Evolutionary conservation across 2,797 vertebrate species (phyloP).

Genomic region (Heteromormyrus szaboi): DNA sequence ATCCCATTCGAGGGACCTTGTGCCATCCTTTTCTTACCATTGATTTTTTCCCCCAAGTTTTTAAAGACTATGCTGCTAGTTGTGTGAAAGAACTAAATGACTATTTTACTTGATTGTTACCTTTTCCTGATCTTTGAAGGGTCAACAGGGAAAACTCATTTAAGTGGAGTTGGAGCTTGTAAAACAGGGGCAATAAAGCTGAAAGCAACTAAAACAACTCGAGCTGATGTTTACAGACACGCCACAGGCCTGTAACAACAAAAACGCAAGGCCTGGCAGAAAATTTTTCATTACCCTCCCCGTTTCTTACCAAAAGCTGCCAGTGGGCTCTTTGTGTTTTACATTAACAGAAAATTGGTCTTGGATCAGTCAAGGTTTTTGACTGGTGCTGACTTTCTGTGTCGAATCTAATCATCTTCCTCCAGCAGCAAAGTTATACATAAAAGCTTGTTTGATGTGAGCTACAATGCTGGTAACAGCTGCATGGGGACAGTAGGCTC

Average conservation of each 20-base stretch:
- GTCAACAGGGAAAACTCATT: slow-evolving; percentile 32
- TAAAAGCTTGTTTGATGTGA: slow-evolving; percentile 38
- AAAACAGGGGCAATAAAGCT: slow-evolving; percentile 28
- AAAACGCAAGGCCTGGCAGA: slow-evolving; percentile 39
- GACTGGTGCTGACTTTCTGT: slow-evolving; percentile 50
- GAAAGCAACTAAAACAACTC: slow-evolving; percentile 44
- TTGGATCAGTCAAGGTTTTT: slow-evolving; percentile 28
- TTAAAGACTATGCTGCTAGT: background rate
- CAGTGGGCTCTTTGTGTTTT: slow-evolving; percentile 52
- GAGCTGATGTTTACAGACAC: slow-evolving; percentile 47
- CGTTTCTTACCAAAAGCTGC: slow-evolving; percentile 39
- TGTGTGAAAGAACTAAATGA: background rate
- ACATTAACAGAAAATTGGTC: slow-evolving; percentile 36
- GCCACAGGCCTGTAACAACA: slow-evolving; percentile 51
- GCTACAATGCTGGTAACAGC: background rate
- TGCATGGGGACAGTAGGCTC: background rate
- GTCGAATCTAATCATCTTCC: slow-evolving; percentile 53
- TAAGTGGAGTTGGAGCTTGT: slow-evolving; percentile 20
- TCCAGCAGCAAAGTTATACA: slow-evolving; percentile 44
- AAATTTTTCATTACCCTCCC: slow-evolving; percentile 36
- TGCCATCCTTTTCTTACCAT: background rate
- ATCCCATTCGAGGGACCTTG: background rate
- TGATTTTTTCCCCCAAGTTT: background rate
- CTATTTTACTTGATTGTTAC: slow-evolving; percentile 28
- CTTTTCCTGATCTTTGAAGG: slow-evolving; percentile 37